Base-by-base conservation (phyloP, 2,797 vertebrate species). In the Apogon hyalosoma region DNA sequence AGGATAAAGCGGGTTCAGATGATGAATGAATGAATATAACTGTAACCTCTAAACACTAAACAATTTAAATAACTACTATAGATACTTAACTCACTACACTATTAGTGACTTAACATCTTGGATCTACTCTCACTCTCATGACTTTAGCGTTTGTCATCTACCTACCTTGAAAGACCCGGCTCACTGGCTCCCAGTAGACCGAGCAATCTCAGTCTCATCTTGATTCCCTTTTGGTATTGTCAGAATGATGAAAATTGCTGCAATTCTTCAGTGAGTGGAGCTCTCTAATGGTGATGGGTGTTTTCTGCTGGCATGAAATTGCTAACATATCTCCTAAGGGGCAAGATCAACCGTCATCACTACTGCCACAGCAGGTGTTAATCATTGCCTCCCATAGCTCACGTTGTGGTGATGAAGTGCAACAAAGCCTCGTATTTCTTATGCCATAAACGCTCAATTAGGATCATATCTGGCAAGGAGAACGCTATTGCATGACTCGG, bases 241-340 rank as follows among this genome's bases (percentile, higher is more conserved):
- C 83, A 83, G 75, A 86, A 77, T 85, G 87, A 90, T 86, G 79
- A 66, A 89, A 89, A 86, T 76, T 18, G 63, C 71, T 67, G 76
- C 75, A 61, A 77, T 90, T 87, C 64, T n/a, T 89, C 88, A 82
- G 83, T 55, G 63, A 76, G 71, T 77, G 79, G 61, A 59, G 71
- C 82, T 70, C 77, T 77, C 76, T 86, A 82, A 88, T 87, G 84
- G 82, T 88, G 88, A 90, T 90, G 63, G 77, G 86, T 89, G 87
- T 87, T 88, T 90, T 85, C 85, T 79, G 61, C 82, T 75, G 79
- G 81, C 80, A 82, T 73, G 73, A 73, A 87, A 91, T 87, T 79
- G 86, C 87, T 65, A 89, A 90, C 84, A 87, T 85, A 87, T 88
- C 88, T 88, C 85, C 63, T 70, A 21, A 67, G 83, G 82, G 83